Base-by-base conservation (phyloP, 2,113 vertebrate genomes). In the Planiliza haematocheilus region DNA sequence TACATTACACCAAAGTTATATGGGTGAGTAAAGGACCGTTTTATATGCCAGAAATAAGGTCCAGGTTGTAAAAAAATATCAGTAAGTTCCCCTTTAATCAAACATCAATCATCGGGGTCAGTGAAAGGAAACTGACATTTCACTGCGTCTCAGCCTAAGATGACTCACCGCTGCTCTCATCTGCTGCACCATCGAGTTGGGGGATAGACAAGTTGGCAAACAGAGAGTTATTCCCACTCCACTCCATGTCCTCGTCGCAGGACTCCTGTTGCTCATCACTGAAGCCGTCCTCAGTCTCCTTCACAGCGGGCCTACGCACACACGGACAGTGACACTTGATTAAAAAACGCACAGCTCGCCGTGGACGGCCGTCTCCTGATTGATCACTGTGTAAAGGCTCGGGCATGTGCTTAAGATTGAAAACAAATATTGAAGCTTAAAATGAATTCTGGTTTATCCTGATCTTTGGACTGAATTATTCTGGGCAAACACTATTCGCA, bases 101-200 rank as follows among this genome's bases (percentile, higher is more conserved):
- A 20, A 53, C 41, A 58, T 71, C 51, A 59, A 67, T 51, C 65
- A 74, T 73, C 48, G 67, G 34, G 53, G 17, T 45, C 12, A 62
- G 36, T 3, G 39, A 57, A 57, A 59, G 65, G 45, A 81, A 59
- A 34, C 12, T 76, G 39, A 68, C 68, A 83, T 63, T 50, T 48
- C 50, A 69, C 51, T 36, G 43, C 7, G 1, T 42, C 30, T 48
- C 30, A 59, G 74, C 11, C 12, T 4, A 42, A 42, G 20, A 13
- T 2, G 38, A 82, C 91, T 94, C 93, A 99, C 98, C 98, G 81
- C 96, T 96, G 84, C 95, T 98, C 90, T 99, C 98, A 78, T 99
- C 98, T 52, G 97, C 98, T 50, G 98, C 97, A 58, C 98, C 98
- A 83, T 99, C 98, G 73, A 99, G 92, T 91, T 99, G 98, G 82